A percentile compares a stretch with the other conserved stretches of the same genome.
Evolutionary conservation across 2,888 invertebrate species (phyloP).

Genomic region (Emesis russula): DNA sequence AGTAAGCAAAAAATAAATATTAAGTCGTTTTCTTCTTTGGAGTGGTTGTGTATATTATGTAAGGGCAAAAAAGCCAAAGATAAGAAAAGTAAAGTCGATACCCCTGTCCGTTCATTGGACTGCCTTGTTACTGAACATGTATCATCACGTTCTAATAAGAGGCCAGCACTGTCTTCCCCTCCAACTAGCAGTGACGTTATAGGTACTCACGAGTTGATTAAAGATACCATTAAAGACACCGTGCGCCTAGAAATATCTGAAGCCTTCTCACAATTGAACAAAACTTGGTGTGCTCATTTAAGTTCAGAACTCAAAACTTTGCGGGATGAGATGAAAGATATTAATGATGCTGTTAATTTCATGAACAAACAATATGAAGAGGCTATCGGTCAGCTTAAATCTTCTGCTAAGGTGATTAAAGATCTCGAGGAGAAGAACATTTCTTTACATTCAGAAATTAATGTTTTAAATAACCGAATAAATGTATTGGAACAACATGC

Average conservation of each 20-base stretch:
- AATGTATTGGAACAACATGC: slow-evolving; percentile 57
- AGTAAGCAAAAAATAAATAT: background rate
- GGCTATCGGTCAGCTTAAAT: background rate
- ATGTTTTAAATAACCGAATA: slow-evolving; percentile 29
- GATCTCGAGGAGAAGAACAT: background rate
- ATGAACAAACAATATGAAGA: slow-evolving; percentile 4
- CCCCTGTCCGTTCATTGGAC: background rate
- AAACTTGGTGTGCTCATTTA: background rate
- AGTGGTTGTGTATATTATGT: background rate
- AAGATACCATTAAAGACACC: background rate
- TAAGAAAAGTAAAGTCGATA: background rate
- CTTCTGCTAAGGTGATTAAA: background rate
- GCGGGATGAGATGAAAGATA: background rate
- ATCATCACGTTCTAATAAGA: background rate
- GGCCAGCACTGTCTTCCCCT: background rate
- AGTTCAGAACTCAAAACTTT: background rate
- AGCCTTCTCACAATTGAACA: background rate
- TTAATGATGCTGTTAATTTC: background rate
- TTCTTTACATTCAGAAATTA: background rate
- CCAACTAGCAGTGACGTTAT: background rate
- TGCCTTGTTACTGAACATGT: background rate
- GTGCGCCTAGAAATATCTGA: background rate
- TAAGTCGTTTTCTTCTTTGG: background rate
- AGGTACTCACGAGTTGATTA: background rate
- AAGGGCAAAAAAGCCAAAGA: background rate